Conservation (phyloP, 92 coral and sea anemone genomes). For the Epizoanthus scotinus region DNA sequence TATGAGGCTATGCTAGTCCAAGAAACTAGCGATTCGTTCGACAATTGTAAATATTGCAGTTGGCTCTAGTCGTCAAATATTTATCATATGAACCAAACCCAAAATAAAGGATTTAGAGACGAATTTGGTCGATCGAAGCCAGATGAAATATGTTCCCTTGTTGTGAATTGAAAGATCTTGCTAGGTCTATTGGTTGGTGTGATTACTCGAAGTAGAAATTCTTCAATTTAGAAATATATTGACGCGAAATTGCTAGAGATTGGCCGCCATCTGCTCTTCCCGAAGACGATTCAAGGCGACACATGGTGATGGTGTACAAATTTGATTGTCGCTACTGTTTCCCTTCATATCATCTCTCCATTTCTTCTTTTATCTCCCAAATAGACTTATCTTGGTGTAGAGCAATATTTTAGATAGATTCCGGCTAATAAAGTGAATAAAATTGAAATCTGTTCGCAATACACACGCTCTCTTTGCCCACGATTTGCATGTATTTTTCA, state of each 20-base stretch:
- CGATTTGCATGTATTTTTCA: constrained; percentile 34
- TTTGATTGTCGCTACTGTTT: background rate
- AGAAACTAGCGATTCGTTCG: constrained; percentile 1
- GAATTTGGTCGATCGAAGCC: constrained; percentile 17
- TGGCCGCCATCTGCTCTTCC: constrained; percentile 14
- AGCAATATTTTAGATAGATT: background rate
- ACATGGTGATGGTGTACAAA: constrained; percentile 15
- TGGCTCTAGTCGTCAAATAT: constrained; percentile 39
- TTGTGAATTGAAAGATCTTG: background rate
- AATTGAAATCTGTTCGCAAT: background rate
- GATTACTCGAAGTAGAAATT: background rate
- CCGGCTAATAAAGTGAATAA: background rate
- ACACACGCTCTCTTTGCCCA: constrained; percentile 19
- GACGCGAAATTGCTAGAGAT: no score
- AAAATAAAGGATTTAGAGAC: constrained; percentile 17
- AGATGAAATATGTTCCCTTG: background rate
- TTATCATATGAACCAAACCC: constrained; percentile 33
- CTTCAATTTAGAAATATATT: background rate
- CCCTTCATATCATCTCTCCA: constrained; percentile 1
- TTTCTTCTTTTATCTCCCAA: constrained; percentile 3
- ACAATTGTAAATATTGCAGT: background rate
- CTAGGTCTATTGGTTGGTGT: background rate
- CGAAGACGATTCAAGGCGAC: background rate
- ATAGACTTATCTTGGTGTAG: background rate
- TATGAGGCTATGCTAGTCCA: background rate